Percentiles rank a stretch among this genome's conserved stretches.
phyloP scores from a whole-genome alignment of 2,113 vertebrate species.

The Dromiciops gliroides region DNA sequence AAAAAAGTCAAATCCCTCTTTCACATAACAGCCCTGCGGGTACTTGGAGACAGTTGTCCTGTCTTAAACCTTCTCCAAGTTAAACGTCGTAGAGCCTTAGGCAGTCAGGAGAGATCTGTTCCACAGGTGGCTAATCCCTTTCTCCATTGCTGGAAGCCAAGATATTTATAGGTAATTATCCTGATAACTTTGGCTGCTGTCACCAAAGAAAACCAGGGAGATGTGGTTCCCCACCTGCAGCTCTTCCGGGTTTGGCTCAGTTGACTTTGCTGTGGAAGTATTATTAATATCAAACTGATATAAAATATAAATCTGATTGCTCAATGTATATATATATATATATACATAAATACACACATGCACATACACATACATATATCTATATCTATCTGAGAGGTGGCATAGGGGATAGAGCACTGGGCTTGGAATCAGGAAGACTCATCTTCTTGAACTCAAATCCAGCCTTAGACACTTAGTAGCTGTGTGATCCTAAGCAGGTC shows the following conservation, averaged over 20 bases:
- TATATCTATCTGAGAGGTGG: neutral
- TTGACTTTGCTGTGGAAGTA: neutral
- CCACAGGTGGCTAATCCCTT: neutral
- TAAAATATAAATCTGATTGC: neutral
- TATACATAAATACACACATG: too few species aligned
- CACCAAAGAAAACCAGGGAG: neutral
- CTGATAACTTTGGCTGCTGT: neutral
- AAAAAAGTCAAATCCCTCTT: neutral
- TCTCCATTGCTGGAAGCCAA: neutral
- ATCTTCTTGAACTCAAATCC: neutral
- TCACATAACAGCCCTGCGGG: neutral
- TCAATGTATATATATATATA: neutral
- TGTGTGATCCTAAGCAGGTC: neutral
- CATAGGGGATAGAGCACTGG: neutral
- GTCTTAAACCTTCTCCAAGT: neutral
- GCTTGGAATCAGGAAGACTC: neutral
- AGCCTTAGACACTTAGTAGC: neutral
- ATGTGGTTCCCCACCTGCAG: neutral
- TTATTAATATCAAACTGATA: neutral
- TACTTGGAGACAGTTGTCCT: neutral
- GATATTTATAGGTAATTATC: neutral
- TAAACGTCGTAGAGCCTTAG: neutral
- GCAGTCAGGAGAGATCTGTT: neutral
- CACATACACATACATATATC: too few species aligned
- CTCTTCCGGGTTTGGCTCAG: neutral